phyloP scores from a whole-genome alignment of 2,888 invertebrate genomes.

The Tipula vernalis region DNA sequence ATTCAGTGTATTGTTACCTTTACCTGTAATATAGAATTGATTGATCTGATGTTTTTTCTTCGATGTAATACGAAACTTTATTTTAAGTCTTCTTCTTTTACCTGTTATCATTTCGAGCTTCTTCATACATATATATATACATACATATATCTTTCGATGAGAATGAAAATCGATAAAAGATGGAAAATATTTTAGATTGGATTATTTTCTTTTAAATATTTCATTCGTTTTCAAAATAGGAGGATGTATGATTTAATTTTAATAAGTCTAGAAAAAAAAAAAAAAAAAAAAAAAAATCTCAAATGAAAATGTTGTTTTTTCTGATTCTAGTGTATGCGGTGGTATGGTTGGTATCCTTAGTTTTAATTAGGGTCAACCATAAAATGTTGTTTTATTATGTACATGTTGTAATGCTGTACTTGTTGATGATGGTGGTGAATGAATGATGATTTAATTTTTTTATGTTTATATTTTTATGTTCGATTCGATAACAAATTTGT shows the following conservation, averaged over 20 bases:
- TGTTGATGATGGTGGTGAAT: neutral
- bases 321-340: neutral
- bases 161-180: neutral
- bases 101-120: neutral
- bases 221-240: neutral
- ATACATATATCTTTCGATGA: neutral
- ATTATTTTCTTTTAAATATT: neutral
- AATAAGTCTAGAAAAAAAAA: neutral
- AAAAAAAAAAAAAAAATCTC: neutral
- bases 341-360: neutral
- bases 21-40: neutral
- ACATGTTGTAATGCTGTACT: neutral
- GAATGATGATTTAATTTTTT: neutral
- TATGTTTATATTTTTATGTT: neutral
- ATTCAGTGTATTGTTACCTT: neutral
- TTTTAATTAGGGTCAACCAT: neutral
- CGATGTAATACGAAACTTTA: neutral
- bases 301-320: neutral
- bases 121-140: too few species aligned
- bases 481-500: neutral
- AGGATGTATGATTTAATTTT: neutral
- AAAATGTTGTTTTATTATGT: neutral
- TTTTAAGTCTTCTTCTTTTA: neutral
- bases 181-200: neutral
- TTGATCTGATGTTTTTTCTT: conserved; percentile 4